Conservation (phyloP, 2,888 invertebrate genomes). For the Chydorus sphaericus region DNA sequence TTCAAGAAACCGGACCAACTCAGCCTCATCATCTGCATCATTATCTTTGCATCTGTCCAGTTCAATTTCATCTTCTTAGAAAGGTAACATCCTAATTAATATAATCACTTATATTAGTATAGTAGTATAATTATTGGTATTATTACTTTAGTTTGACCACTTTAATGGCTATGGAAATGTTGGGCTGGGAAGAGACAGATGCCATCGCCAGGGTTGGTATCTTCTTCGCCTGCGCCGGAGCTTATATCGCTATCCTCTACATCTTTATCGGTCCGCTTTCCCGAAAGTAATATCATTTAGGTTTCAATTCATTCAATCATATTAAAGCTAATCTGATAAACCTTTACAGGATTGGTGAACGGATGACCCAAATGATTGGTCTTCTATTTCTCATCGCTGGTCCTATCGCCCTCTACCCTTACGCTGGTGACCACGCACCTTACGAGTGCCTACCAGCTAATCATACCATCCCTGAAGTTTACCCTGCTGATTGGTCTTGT, state of each 20-base stretch:
- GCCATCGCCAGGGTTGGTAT: constrained; percentile 68
- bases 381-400: background rate
- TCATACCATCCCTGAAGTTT: no score
- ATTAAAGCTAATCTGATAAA: constrained; percentile 36
- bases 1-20: background rate
- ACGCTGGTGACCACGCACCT: no score
- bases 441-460: no score
- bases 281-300: constrained; percentile 31
- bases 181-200: constrained; percentile 64
- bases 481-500: no score
- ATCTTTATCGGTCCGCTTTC: constrained; percentile 48
- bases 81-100: constrained; percentile 36
- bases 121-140: no score
- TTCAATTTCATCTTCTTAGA: constrained; percentile 79
- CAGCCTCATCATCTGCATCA: constrained; percentile 54
- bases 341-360: background rate
- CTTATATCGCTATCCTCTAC: constrained; percentile 60
- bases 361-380: background rate
- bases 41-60: constrained; percentile 66
- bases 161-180: constrained; percentile 73
- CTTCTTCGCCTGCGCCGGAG: constrained; percentile 61
- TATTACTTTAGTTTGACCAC: constrained; percentile 61
- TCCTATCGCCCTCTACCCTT: background rate
- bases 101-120: no score
- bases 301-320: constrained; percentile 34